Evolutionary conservation across 2,797 vertebrate species (phyloP), one percentile per base, ranked within the genome.

Genomic region (Otus scops): DNA sequence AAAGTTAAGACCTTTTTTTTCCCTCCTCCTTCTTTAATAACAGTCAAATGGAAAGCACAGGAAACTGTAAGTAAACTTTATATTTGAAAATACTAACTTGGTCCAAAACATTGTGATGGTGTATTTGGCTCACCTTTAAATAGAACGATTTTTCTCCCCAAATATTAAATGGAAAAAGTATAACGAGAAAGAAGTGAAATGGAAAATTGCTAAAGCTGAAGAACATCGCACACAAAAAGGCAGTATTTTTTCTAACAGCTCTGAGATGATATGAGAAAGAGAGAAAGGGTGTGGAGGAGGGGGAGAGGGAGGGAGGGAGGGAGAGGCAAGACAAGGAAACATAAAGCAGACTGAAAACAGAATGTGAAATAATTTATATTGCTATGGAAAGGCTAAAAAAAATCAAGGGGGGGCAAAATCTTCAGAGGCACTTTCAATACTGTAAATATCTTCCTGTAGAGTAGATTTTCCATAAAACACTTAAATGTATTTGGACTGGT

Each of bases 151-250:
- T 96, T 96, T 90, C 92, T 95, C 73, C 63, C 32, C 39, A 96
- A 96, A 96, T 96, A 97, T 95, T 96, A 95, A 93, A 94, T 68
- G 75, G 90, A 95, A 96, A 96, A 96, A 95, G 70, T 89, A 47
- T 88, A 96, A 96, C 7, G 20, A 96, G 95, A 93, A 97, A 95
- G 60, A 97, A 97, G 75, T 93, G 95, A 96, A 96, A 97, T 95
- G 93, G 95, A 97, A 97, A 97, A 97, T 96, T 97, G 93, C 92
- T 95, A 96, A 96, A 97, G 89, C 89, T 93, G 88, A 95, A 96
- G 87, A 96, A 92, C 87, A 94, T 84, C 53, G 56, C 32, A 71
- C 48, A 91, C 34, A 82, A 85, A 93, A 96, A 87, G 32, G 17
- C 47, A 79, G 71, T 38, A 60, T 90, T 89, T 91, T 88, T 95